Conservation (phyloP, 2,113 vertebrate species). For the Mesembrinibis cayennensis region DNA sequence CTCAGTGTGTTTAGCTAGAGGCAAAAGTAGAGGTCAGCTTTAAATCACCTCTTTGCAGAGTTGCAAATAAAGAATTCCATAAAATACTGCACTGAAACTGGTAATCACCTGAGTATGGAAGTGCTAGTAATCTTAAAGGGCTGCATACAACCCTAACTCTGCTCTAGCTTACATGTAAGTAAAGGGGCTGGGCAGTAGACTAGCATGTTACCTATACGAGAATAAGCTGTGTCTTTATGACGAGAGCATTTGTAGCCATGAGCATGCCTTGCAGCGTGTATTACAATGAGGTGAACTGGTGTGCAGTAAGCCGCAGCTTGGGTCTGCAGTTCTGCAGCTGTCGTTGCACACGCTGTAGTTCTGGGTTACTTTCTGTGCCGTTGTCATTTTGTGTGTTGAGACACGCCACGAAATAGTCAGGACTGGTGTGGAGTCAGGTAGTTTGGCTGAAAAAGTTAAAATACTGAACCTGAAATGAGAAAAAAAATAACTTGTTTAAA, state of each 20-base stretch:
- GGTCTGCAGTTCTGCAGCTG: background rate
- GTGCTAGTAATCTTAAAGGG: background rate
- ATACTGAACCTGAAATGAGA: background rate
- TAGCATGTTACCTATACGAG: background rate
- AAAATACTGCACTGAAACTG: background rate
- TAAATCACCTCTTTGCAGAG: background rate
- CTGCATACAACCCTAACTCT: background rate
- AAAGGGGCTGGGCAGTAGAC: background rate
- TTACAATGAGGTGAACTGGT: background rate
- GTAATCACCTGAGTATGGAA: accelerated
- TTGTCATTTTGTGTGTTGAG: background rate
- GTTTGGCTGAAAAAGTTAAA: background rate
- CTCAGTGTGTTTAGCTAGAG: background rate
- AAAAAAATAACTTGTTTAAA: background rate
- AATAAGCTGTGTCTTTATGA: background rate
- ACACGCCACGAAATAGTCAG: background rate
- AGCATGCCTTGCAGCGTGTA: accelerated
- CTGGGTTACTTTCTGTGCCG: background rate
- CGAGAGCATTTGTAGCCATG: background rate
- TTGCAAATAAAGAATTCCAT: background rate
- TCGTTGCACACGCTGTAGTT: accelerated
- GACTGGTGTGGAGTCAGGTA: accelerated
- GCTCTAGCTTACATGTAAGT: background rate
- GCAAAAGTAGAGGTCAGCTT: background rate
- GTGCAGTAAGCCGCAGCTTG: background rate